A percentile compares a stretch with the other conserved stretches of the same genome.
phyloP scores from a whole-genome alignment of 2,113 vertebrate species.

The Pachypanchax playfairii region DNA sequence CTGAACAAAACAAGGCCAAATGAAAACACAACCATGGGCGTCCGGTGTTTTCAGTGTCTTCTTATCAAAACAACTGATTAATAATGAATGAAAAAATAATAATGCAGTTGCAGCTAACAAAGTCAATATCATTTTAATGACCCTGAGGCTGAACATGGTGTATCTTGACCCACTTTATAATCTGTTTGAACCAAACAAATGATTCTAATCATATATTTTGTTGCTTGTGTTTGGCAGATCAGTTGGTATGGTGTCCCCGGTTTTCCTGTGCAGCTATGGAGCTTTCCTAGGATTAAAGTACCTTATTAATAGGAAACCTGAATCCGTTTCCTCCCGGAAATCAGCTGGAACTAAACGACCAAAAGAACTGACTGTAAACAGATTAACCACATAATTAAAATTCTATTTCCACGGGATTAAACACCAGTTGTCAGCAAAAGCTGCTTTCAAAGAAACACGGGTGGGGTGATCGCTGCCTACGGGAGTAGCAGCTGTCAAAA shows the following conservation, averaged over 20 bases:
- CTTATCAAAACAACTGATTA: neutral
- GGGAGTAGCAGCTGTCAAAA: slow-evolving; percentile 70
- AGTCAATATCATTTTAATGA: neutral
- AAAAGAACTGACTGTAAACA: slow-evolving; percentile 42
- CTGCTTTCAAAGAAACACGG: slow-evolving; percentile 63
- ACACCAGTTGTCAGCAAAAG: slow-evolving; percentile 62
- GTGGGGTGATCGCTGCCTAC: slow-evolving; percentile 64
- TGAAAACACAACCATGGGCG: neutral
- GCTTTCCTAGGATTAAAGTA: slow-evolving; percentile 23
- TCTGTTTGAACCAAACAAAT: too few relatives aligned
- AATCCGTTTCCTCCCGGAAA: slow-evolving; percentile 44
- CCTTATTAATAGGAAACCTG: slow-evolving; percentile 37
- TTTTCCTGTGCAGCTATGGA: too few relatives aligned
- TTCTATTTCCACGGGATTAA: slow-evolving; percentile 60
- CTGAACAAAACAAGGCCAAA: neutral
- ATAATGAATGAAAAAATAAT: neutral
- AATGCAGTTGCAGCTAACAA: neutral
- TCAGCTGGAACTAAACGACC: slow-evolving; percentile 38
- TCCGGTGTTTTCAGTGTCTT: neutral
- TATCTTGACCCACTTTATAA: neutral
- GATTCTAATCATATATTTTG: too few relatives aligned
- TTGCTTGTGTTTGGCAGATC: neutral
- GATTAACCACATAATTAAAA: slow-evolving; percentile 66
- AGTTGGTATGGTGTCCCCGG: too few relatives aligned
- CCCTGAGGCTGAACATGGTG: neutral